Conservation (phyloP, 2,797 vertebrate genomes). For the Chelmon rostratus region DNA sequence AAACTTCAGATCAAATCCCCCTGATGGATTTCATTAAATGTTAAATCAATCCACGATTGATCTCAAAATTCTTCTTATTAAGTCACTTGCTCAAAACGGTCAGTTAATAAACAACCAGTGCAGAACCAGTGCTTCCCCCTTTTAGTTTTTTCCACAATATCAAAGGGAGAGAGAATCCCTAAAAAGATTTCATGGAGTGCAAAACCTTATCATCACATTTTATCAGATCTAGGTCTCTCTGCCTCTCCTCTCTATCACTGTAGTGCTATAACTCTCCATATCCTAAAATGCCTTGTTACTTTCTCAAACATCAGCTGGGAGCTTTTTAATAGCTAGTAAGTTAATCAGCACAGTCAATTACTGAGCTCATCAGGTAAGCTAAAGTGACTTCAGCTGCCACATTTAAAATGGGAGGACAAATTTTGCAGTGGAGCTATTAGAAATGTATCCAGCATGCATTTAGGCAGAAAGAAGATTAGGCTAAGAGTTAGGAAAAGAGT, state of each 20-base stretch:
- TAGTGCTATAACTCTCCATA: conserved; percentile 27
- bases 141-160: conserved; percentile 31
- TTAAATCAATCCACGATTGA: conserved; percentile 71
- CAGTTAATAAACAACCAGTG: conserved; percentile 59
- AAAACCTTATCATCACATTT: conserved; percentile 19
- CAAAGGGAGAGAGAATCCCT: conserved; percentile 5
- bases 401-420: conserved; percentile 21
- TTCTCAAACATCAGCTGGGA: conserved; percentile 38
- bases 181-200: conserved; percentile 24
- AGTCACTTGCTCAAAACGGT: conserved; percentile 54
- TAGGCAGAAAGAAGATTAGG: conserved; percentile 21
- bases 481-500: conserved; percentile 46
- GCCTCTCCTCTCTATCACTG: conserved; percentile 1
- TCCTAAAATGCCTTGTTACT: conserved; percentile 33
- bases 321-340: conserved; percentile 42
- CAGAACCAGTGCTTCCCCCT: not conserved
- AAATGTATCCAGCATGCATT: conserved; percentile 42
- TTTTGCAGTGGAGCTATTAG: conserved; percentile 32
- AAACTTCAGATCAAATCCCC: conserved; percentile 56
- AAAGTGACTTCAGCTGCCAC: conserved; percentile 37
- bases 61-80: conserved; percentile 50
- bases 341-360: conserved; percentile 60
- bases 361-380: conserved; percentile 44
- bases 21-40: conserved; percentile 71
- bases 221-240: conserved; percentile 30